A percentile compares a stretch with the other conserved stretches of the same genome.
Conservation (phyloP, 2,113 vertebrate species). For the Pitta sordida region DNA sequence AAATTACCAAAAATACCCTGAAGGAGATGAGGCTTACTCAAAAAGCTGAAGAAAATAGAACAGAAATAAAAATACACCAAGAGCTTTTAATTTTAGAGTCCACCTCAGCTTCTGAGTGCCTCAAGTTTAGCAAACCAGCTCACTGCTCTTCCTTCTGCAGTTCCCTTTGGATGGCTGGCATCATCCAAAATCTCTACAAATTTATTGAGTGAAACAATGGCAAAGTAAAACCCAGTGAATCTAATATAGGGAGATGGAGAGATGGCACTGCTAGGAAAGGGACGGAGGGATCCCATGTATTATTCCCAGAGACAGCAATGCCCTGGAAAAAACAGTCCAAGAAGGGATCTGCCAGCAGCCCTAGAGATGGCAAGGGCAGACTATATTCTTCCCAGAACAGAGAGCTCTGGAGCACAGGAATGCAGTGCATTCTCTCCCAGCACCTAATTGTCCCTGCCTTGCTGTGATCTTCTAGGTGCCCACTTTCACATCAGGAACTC, state of each 20-base stretch:
- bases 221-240: background rate
- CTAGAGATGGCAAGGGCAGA: background rate
- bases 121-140: background rate
- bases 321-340: background rate
- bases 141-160: background rate
- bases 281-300: background rate
- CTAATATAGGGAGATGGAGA: background rate
- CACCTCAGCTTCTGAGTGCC: background rate
- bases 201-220: background rate
- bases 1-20: background rate
- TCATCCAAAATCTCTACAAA: background rate
- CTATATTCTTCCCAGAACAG: background rate
- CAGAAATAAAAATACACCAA: constrained; percentile 22
- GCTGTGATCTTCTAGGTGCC: background rate
- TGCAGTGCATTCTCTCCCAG: background rate
- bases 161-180: background rate
- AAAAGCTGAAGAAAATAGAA: constrained; percentile 18
- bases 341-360: background rate
- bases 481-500: background rate
- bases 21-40: background rate
- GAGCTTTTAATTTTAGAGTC: constrained; percentile 23
- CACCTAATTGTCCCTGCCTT: background rate
- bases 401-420: background rate
- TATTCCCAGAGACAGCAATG: background rate
- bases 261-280: background rate